These are phyloP conservation scores for Malacoctenus gilli DNA, from an alignment of 2,797 vertebrate species.

Conservation along the genomic window DNA sequence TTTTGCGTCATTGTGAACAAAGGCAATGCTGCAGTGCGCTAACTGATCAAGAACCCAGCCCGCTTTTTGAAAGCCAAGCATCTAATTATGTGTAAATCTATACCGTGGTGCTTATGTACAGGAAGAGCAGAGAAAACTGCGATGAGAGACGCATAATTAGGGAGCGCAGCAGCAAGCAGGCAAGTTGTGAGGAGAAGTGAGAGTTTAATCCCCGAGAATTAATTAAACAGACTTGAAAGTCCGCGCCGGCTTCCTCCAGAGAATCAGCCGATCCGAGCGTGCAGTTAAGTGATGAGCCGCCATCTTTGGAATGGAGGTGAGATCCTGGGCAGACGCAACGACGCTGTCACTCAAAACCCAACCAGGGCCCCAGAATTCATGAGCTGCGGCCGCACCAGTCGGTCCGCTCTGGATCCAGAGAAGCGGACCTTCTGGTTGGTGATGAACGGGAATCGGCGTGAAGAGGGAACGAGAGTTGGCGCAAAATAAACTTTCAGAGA, in stretches of 20 bases:
- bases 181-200: slow-evolving; percentile 3
- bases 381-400: slow-evolving; percentile 6
- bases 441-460: neutral
- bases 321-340: neutral
- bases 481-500: too few relatives aligned
- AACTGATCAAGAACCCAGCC: slow-evolving; percentile 8
- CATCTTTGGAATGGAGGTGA: neutral
- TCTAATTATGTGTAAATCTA: slow-evolving; percentile 26
- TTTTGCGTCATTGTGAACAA: neutral
- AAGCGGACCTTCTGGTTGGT: neutral
- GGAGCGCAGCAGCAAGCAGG: slow-evolving; percentile 6
- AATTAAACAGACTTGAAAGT: slow-evolving; percentile 30
- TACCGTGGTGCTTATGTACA: neutral
- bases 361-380: slow-evolving; percentile 17
- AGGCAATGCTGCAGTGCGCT: neutral
- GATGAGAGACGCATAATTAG: slow-evolving; percentile 31
- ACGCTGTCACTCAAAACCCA: neutral
- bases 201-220: slow-evolving; percentile 32
- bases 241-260: neutral
- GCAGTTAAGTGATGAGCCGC: slow-evolving; percentile 11
- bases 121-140: neutral
- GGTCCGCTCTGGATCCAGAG: slow-evolving; percentile 1
- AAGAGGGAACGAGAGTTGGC: neutral
- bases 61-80: neutral
- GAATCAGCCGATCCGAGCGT: slow-evolving; percentile 21